These are phyloP conservation scores for Coendou prehensilis DNA, from an alignment of 2,797 vertebrate genomes.

Conservation along the genomic window DNA sequence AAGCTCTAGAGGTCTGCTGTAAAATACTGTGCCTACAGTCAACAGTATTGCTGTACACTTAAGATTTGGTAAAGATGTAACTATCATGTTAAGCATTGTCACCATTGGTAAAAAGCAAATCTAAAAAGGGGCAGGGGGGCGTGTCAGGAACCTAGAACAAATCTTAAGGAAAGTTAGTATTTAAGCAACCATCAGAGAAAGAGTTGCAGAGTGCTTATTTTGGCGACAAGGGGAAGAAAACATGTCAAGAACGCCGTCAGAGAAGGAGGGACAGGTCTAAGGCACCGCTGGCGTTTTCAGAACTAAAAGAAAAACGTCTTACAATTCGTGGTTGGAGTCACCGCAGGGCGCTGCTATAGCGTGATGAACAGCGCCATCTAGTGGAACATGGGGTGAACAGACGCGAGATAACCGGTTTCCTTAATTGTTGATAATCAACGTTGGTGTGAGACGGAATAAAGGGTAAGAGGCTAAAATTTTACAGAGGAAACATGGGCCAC, in stretches of 20 bases:
- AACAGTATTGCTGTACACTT: background rate
- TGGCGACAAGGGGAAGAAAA: background rate
- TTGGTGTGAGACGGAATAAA: background rate
- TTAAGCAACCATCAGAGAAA: background rate
- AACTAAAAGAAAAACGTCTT: fast-evolving
- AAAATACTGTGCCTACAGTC: background rate
- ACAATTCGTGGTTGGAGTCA: fast-evolving
- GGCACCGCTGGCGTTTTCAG: fast-evolving
- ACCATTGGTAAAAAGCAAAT: background rate
- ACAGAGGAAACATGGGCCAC: background rate
- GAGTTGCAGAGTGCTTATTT: background rate
- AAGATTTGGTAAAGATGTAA: no score
- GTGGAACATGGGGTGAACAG: fast-evolving
- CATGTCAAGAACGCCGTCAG: fast-evolving
- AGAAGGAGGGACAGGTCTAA: fast-evolving
- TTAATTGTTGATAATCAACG: background rate
- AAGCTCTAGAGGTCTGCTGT: no score
- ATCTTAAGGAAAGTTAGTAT: background rate
- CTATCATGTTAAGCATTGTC: background rate
- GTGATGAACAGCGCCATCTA: slow-evolving; percentile 45
- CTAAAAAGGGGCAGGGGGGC: no score
- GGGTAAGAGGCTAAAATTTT: background rate
- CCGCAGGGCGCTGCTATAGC: fast-evolving
- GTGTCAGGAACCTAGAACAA: background rate
- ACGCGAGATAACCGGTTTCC: no score